These are phyloP conservation scores for Indri indri DNA, from an alignment of 2,113 vertebrate species.

Conservation along the genomic window DNA sequence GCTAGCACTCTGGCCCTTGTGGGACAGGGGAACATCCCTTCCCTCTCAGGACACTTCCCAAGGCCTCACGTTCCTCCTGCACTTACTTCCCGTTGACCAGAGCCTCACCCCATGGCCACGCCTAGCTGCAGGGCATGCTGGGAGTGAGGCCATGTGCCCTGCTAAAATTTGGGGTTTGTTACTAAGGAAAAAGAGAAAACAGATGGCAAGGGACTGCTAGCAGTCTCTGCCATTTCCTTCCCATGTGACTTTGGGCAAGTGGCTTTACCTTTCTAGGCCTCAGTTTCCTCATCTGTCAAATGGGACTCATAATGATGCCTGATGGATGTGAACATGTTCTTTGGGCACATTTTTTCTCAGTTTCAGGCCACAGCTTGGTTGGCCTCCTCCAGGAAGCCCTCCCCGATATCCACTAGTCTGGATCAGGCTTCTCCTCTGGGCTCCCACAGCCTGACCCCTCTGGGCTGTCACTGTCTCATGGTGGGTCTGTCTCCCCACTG, in stretches of 20 bases:
- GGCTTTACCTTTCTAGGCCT: neutral
- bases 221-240: neutral
- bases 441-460: neutral
- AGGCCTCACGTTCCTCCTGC: neutral
- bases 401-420: neutral
- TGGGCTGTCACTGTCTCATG: neutral
- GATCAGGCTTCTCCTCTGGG: neutral
- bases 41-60: neutral
- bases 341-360: neutral
- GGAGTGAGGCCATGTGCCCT: neutral
- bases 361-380: neutral
- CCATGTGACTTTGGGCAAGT: neutral
- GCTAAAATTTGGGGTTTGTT: neutral
- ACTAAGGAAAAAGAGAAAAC: neutral
- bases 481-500: neutral
- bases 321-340: neutral
- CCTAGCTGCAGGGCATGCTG: neutral
- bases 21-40: accelerated
- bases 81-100: neutral
- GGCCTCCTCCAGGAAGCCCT: neutral
- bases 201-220: neutral
- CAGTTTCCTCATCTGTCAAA: neutral
- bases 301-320: neutral
- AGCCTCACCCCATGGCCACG: neutral
- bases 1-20: neutral